phyloP scores from a whole-genome alignment of 2,113 vertebrate species.

The Scytalopus superciliaris region DNA sequence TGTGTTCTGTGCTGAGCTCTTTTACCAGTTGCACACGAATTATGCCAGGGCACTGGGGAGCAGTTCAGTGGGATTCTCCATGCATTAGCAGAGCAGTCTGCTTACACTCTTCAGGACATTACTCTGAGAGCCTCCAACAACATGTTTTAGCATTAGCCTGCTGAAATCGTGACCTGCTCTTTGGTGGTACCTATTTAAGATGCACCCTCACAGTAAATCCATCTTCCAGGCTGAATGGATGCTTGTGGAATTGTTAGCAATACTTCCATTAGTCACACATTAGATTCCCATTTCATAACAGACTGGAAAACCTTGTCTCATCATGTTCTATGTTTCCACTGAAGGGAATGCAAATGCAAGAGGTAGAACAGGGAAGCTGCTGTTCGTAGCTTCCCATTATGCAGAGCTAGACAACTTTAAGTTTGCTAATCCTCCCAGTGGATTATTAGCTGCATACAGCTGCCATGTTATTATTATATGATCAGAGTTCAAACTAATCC shows the following conservation, averaged over 20 bases:
- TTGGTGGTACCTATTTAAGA: neutral
- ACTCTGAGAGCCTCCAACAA: neutral
- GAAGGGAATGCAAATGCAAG: constrained; percentile 29
- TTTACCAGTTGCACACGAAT: neutral
- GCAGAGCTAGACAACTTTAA: constrained; percentile 47
- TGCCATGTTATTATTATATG: constrained; percentile 35
- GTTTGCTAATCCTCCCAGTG: constrained; percentile 34
- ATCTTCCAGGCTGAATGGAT: neutral
- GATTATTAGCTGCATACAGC: constrained; percentile 55
- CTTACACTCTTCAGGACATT: neutral
- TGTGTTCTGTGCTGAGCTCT: neutral
- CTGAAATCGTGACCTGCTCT: neutral
- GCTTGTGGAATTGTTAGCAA: neutral
- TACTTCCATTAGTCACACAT: constrained; percentile 45
- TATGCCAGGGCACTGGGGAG: neutral
- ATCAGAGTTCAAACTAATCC: constrained; percentile 48
- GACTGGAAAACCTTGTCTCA: constrained; percentile 52
- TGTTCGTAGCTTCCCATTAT: constrained; percentile 22
- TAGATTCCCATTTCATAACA: constrained; percentile 55
- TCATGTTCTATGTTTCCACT: constrained; percentile 43
- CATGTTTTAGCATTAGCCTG: neutral
- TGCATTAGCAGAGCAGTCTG: neutral
- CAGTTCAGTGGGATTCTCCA: neutral
- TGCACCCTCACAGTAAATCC: neutral
- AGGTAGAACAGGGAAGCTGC: neutral